Conservation (phyloP, 2,888 invertebrate species). For the Julus scandinavius region DNA sequence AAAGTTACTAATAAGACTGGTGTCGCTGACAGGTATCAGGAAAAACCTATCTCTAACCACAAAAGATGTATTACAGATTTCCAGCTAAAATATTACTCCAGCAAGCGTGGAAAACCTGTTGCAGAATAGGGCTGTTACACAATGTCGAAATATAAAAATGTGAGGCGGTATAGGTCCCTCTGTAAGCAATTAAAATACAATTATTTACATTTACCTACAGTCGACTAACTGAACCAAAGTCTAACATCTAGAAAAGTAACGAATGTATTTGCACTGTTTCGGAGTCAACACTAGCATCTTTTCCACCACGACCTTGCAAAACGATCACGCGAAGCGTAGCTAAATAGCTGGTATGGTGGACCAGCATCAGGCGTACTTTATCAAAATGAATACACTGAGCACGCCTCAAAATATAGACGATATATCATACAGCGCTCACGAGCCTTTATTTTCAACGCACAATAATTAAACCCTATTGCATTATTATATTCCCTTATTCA, state of each 20-base stretch:
- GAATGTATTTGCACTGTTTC: neutral
- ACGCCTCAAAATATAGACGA: neutral
- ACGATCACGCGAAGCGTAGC: neutral
- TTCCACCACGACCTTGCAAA: neutral
- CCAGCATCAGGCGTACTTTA: neutral
- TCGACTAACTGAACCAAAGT: neutral
- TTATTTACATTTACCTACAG: neutral
- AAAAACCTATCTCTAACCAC: no score
- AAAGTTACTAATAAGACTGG: no score
- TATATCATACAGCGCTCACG: neutral
- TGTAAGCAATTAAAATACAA: neutral
- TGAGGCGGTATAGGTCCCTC: neutral
- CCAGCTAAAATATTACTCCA: no score
- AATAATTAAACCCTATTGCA: neutral
- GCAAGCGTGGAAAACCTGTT: neutral
- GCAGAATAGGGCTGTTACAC: neutral
- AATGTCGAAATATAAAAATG: neutral
- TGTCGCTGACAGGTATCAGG: no score
- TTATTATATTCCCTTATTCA: neutral
- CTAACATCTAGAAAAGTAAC: neutral
- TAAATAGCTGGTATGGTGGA: slow-evolving; percentile 20
- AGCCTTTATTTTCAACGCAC: neutral
- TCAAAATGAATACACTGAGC: neutral
- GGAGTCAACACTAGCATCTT: neutral
- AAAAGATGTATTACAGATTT: no score